Conservation (phyloP, 1,140 invertebrate genomes). For the Hylaeus anthracinus region DNA sequence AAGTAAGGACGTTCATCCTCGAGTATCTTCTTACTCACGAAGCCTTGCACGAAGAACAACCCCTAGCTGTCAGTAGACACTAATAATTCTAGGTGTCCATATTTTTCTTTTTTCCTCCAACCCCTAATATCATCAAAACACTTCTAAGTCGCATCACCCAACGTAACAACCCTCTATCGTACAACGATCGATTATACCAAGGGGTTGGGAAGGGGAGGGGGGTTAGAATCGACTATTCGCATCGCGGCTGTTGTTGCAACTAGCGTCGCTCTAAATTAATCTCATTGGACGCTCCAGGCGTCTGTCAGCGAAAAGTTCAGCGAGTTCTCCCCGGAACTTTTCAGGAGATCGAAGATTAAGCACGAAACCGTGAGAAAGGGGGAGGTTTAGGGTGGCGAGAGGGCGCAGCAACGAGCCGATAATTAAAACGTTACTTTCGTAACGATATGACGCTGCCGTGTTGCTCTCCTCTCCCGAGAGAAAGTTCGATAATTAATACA, state of each 20-base stretch:
- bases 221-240: not conserved
- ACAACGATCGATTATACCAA: not conserved
- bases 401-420: not conserved
- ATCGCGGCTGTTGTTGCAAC: not conserved
- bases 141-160: not conserved
- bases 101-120: no score
- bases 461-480: not conserved
- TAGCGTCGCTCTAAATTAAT: constrained; percentile 12
- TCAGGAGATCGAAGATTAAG: constrained; percentile 16
- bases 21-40: no score
- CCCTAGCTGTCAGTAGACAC: no score
- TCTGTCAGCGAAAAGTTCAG: not conserved
- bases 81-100: no score
- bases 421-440: constrained; percentile 33
- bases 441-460: constrained; percentile 16
- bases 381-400: not conserved
- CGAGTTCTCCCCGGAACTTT: constrained; percentile 4
- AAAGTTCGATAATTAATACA: constrained; percentile 41
- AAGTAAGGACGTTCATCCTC: no score
- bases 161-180: not conserved
- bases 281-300: constrained; percentile 2
- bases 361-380: not conserved
- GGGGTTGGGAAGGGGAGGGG: not conserved
- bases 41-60: no score
- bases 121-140: no score